Conservation (phyloP, 2,797 vertebrate species). For the Falco biarmicus region DNA sequence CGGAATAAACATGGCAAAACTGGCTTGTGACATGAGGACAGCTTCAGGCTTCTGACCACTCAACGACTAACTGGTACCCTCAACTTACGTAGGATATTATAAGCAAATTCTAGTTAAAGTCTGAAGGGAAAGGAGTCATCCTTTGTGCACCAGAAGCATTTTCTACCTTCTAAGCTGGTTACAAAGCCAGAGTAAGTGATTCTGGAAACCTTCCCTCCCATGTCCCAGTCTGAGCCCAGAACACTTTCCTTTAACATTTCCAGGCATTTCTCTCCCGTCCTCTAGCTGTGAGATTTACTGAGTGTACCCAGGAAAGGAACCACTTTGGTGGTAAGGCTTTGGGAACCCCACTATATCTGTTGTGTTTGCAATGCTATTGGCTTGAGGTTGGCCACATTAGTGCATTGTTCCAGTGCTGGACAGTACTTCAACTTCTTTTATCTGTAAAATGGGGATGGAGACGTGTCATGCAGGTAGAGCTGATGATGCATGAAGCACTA, state of each 20-base stretch:
- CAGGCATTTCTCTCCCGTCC: not conserved
- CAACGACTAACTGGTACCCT: not conserved
- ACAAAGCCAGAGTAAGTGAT: not conserved
- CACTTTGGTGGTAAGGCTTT: not conserved
- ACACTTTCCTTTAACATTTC: not conserved
- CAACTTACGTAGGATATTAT: not conserved
- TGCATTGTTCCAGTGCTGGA: not conserved
- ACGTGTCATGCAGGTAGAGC: not conserved
- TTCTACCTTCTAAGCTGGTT: not conserved
- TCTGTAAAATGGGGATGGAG: not conserved
- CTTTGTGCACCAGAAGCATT: not conserved
- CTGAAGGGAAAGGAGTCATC: not conserved
- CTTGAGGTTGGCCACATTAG: not conserved
- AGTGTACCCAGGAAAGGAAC: not conserved
- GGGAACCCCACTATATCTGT: not conserved
- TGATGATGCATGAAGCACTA: constrained; percentile 40
- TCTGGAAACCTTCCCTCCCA: not conserved
- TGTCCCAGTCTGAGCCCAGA: not conserved
- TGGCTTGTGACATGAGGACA: not conserved
- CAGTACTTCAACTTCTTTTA: not conserved
- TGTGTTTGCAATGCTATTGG: not conserved
- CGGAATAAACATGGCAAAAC: not conserved
- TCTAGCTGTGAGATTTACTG: not conserved
- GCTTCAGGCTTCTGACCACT: not conserved
- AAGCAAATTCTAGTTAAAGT: not conserved